Base-by-base conservation (phyloP, 2,888 invertebrate genomes). In the Ametastegia equiseti region DNA sequence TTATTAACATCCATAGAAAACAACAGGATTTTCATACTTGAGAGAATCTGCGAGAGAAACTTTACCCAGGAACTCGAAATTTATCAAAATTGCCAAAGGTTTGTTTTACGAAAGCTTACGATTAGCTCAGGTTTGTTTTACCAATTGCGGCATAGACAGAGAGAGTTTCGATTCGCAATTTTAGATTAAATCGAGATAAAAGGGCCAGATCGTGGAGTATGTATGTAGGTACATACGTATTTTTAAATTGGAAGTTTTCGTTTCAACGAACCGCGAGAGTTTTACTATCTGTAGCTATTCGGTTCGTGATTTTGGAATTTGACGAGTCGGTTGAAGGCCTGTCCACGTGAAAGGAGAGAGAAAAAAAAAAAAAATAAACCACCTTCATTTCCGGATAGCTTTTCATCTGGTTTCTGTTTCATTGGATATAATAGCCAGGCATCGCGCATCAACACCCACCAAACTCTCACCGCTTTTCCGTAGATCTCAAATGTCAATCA, bases 331-430 rank as follows among this genome's bases (percentile, higher is more conserved):
- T 23, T 2, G 5, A 67, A 36, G 39, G 23, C 19, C 33, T 39
- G 39, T 39, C n/a, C 67, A 39, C 9, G 11, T 11, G 13, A 23
- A 23, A 36, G 19, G 15, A 19, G 45, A 15, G 6, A 45, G 23
- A 45, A 45, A 69, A 71, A 71, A 27, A 45, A 30, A 71, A 33
- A 27, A 15, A 30, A 45, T 27, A 45, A 45, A 36, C 27, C 45
- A 47, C 45, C 27, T 75, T 36, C 50, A 75, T 75, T 75, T 75
- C 50, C 75, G 50, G 75, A 75, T 50, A 36, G 54, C 50, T 75
- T 75, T 75, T 75, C 50, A 36, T 36, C 45, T 54, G 19, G 50
- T 75, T 54, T 50, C n/a, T 54, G 75, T 33, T 36, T 54, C 75
- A 75, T 54, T 54, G 33, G 33, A 19, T 33, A 54, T n/a, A 50